Percentiles rank a stretch among this genome's conserved stretches.
phyloP scores from a whole-genome alignment of 2,888 invertebrate species.

The Trimorus sp. region DNA sequence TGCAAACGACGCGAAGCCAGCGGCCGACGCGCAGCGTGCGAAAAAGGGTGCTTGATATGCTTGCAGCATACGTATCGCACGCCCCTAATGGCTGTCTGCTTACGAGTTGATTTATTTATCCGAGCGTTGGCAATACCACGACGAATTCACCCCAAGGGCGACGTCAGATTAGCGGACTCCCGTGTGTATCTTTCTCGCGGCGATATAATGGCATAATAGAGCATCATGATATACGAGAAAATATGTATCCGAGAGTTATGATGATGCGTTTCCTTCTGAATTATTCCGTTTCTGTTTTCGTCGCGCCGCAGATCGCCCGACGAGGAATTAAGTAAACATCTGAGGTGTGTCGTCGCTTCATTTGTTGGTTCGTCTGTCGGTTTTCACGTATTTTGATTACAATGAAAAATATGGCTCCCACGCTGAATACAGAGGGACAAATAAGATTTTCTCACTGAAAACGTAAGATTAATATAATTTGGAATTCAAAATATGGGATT shows the following conservation, averaged over 20 bases:
- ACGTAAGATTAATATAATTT: too few relatives aligned
- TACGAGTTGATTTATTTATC: constrained; percentile 81
- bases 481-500: too few relatives aligned
- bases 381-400: too few relatives aligned
- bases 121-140: constrained; percentile 77
- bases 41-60: constrained; percentile 67
- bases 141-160: constrained; percentile 78
- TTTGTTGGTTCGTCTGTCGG: constrained; percentile 25
- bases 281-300: constrained; percentile 54
- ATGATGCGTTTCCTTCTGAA: constrained; percentile 58
- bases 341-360: constrained; percentile 30
- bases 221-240: constrained; percentile 65
- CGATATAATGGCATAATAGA: constrained; percentile 66
- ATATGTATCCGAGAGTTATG: constrained; percentile 62
- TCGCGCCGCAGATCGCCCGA: constrained; percentile 21
- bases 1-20: constrained; percentile 32
- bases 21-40: constrained; percentile 60
- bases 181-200: constrained; percentile 68
- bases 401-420: not conserved
- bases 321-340: constrained; percentile 37
- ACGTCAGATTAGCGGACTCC: constrained; percentile 67
- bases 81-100: constrained; percentile 77
- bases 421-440: not conserved
- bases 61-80: constrained; percentile 71
- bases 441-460: too few relatives aligned